Evolutionary conservation across 35 echinoderm and acorn worm genomes (phyloP).

Genomic region (Hemicentrotus pulcherrimus): DNA sequence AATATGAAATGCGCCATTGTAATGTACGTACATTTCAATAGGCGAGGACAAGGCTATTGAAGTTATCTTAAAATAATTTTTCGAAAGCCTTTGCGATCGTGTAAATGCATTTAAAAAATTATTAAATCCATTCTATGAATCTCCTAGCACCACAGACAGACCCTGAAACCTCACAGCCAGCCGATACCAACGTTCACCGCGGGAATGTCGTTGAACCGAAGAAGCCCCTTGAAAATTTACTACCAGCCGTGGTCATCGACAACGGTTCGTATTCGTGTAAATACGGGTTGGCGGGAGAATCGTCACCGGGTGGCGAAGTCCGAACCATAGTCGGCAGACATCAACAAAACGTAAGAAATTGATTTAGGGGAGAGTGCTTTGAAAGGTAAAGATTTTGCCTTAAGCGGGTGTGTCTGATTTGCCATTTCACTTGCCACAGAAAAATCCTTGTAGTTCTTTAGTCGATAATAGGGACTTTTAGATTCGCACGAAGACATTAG

Average conservation of each 20-base stretch:
- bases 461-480: too few species aligned
- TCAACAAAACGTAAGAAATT: constrained; percentile 8
- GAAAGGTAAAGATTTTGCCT: not conserved
- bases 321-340: not conserved
- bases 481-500: too few species aligned
- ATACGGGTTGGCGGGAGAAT: not conserved
- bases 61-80: too few species aligned
- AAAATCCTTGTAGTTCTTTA: not conserved
- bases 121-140: not conserved
- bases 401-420: not conserved
- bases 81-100: too few species aligned
- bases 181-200: not conserved
- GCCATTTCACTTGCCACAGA: not conserved
- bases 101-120: too few species aligned
- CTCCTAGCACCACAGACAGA: not conserved
- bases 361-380: not conserved
- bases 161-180: not conserved
- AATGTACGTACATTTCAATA: too few species aligned
- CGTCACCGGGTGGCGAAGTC: not conserved
- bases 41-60: too few species aligned
- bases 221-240: not conserved
- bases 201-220: not conserved
- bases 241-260: constrained; percentile 23
- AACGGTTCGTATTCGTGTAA: not conserved
- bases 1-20: too few species aligned